Conservation (phyloP, 2,888 invertebrate species). For the Microplitis manilae region DNA sequence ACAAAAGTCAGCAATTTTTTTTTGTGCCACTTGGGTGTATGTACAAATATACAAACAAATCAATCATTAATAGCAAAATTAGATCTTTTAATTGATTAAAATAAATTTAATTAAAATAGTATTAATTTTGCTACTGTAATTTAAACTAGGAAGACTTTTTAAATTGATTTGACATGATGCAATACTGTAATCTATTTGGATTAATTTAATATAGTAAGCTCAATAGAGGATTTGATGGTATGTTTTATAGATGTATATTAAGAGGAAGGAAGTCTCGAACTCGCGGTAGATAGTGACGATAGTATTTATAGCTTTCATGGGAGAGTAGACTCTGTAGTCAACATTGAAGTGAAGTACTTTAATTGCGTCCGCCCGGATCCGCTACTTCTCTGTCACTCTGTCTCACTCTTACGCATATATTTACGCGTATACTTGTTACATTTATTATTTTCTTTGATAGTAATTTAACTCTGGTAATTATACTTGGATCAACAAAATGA, state of each 20-base stretch:
- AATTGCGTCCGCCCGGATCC: constrained; percentile 42
- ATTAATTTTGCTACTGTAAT: no score
- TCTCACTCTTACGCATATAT: background rate
- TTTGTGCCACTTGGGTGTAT: no score
- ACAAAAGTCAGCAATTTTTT: no score
- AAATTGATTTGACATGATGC: background rate
- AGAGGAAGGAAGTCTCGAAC: constrained; percentile 29
- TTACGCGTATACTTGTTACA: background rate
- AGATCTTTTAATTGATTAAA: no score
- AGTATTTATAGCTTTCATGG: constrained; percentile 37
- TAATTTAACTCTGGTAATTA: constrained; percentile 28
- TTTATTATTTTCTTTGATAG: background rate
- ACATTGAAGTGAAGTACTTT: constrained; percentile 30
- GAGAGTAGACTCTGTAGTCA: constrained; percentile 29
- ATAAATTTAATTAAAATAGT: no score
- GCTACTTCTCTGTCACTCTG: constrained; percentile 10
- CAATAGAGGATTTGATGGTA: constrained; percentile 14
- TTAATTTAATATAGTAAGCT: background rate
- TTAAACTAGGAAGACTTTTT: background rate
- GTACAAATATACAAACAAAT: no score
- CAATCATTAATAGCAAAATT: no score
- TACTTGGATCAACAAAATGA: constrained; percentile 21
- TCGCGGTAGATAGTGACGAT: constrained; percentile 31
- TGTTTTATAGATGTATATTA: constrained; percentile 6
- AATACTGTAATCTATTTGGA: background rate